phyloP scores from a whole-genome alignment of 2,888 invertebrate genomes.

The Baccha elongata region DNA sequence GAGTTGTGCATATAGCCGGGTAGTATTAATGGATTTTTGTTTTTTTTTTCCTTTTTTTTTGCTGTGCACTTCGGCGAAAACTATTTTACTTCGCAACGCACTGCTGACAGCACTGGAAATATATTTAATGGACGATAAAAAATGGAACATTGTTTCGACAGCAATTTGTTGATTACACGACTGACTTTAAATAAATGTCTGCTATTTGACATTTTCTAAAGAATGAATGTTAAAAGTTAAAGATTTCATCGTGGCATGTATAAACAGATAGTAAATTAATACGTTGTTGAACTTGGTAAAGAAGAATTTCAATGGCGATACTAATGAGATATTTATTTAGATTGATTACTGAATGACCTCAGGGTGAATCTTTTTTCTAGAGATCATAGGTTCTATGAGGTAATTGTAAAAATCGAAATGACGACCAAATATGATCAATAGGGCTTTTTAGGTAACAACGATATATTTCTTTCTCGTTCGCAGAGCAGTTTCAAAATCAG shows the following conservation, averaged over 20 bases:
- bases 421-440: no score
- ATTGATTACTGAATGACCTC: no score
- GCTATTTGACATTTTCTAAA: neutral
- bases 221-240: neutral
- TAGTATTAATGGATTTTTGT: slow-evolving; percentile 53
- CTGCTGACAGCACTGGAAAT: slow-evolving; percentile 12
- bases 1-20: slow-evolving; percentile 27
- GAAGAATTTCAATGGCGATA: no score
- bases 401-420: no score
- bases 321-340: no score
- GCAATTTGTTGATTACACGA: slow-evolving; percentile 16
- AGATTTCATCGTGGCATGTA: neutral
- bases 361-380: no score
- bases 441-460: no score
- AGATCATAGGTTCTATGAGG: no score
- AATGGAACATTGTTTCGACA: neutral
- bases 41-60: neutral
- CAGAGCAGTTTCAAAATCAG: no score
- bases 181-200: neutral
- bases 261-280: no score
- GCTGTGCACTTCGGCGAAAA: neutral
- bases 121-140: slow-evolving; percentile 6
- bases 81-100: neutral
- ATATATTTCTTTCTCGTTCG: no score
- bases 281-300: no score